Evolutionary conservation across 2,888 invertebrate species (phyloP).

Genomic region (Prionchulus punctatus): DNA sequence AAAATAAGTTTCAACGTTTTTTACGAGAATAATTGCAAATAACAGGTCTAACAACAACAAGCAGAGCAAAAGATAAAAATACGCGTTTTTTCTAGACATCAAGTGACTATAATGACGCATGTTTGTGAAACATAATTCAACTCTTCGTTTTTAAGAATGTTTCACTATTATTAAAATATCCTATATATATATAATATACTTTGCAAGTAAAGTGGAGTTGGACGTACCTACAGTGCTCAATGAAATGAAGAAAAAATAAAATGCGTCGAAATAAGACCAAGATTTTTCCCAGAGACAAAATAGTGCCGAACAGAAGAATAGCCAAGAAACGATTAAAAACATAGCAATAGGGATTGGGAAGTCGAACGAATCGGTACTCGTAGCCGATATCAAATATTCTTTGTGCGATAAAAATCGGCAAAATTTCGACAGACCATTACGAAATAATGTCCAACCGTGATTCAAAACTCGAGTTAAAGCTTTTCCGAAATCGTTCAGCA

Average conservation of each 20-base stretch:
- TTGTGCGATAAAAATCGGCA: not conserved
- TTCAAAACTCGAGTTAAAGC: constrained; percentile 74
- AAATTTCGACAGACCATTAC: not conserved
- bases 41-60: no score
- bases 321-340: constrained; percentile 3
- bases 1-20: not conserved
- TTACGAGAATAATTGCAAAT: no score
- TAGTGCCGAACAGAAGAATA: constrained; percentile 6
- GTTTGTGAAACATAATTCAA: no score
- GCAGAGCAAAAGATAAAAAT: no score
- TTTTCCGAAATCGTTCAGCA: constrained; percentile 81
- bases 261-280: constrained; percentile 73
- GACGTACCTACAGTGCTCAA: constrained; percentile 67
- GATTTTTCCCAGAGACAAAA: constrained; percentile 24
- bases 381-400: not conserved
- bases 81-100: no score
- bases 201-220: no score
- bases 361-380: not conserved
- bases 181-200: no score
- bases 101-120: no score
- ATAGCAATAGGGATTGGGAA: constrained; percentile 7
- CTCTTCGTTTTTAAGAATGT: no score
- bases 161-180: no score
- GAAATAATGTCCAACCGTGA: constrained; percentile 50
- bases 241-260: constrained; percentile 87